Evolutionary conservation across 2,888 invertebrate genomes (phyloP), one percentile per base, ranked within the genome.

Genomic region (Coenonympha glycerion): DNA sequence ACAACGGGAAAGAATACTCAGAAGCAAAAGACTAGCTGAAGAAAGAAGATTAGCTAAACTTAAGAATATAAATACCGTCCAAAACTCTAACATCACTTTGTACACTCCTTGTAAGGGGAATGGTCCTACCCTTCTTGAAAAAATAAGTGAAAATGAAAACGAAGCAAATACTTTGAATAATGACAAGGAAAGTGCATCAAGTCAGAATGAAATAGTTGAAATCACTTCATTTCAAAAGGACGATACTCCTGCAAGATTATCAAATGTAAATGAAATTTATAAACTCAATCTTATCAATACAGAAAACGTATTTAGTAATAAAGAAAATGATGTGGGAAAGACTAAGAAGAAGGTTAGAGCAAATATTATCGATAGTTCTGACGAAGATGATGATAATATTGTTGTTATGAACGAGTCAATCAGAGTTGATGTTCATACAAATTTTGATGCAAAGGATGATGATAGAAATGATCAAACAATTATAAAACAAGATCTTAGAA

Each of bases 1-100:
- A 56, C 90, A 92, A 64, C 87, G 89, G 59, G 90, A 92, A 45
- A 89, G 91, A 64, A 91, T 94, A 76, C 88, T 92, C 18, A 88
- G 88, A 58, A 95, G 93, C 66, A 87, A 91, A 44, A 84, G 86
- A 61, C 56, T 90, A 37, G 93, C 93, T 0, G 88, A 91, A 72
- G 91, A 92, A 66, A 86, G 89, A 56, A 76, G 90, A 42, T 79
- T 89, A n/a, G 90, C 90, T 0, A 89, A 86, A 64, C 65, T 88
- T 6, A 74, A 82, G 62, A 71, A 73, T 61, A 42, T 36, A 11
- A 56, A 34, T 18, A 34, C 28, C 36, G 50, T 37, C 15, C 18
- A 45, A 52, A 30, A 39, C 13, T 6, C 2, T 45, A 36, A 36
- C 5, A 28, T 26, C 1, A n/a, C 36, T 8, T 9, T n/a, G n/a